A percentile compares a stretch with the other conserved stretches of the same genome.
These are phyloP conservation scores for Carollia perspicillata DNA, from an alignment of 2,113 vertebrate genomes.

Conservation along the genomic window DNA sequence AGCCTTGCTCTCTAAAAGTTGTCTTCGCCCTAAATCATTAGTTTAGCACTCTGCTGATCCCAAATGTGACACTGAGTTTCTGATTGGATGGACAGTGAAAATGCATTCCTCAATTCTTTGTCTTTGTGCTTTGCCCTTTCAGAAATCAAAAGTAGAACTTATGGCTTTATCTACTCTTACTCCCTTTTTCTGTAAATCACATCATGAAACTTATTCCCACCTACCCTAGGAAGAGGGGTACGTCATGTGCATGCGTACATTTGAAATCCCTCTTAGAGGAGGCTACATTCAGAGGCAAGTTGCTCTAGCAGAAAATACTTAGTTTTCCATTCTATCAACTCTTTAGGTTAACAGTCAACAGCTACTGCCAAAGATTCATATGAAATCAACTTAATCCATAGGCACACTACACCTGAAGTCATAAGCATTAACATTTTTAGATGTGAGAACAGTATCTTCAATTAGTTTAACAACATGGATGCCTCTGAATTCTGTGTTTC, in stretches of 20 bases:
- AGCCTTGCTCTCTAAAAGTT: constrained; percentile 38
- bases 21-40: constrained; percentile 31
- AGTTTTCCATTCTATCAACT: neutral
- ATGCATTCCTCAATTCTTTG: neutral
- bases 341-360: neutral
- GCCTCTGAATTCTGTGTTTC: neutral
- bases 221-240: neutral
- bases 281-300: constrained; percentile 25
- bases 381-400: neutral
- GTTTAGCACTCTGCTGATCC: neutral
- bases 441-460: neutral
- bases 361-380: neutral
- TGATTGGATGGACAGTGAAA: neutral
- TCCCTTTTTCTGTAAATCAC: neutral
- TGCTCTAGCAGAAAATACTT: constrained; percentile 5
- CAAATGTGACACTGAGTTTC: neutral
- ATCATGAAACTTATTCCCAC: neutral
- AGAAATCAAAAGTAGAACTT: constrained; percentile 65
- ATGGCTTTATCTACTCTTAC: neutral
- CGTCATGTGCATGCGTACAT: neutral
- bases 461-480: neutral
- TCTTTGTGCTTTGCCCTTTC: neutral
- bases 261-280: constrained; percentile 8
- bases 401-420: neutral
- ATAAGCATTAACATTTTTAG: constrained; percentile 8